Evolutionary conservation across 2,797 vertebrate species (phyloP), one percentile per base, ranked within the genome.

Genomic region (Hemibagrus guttatus): DNA sequence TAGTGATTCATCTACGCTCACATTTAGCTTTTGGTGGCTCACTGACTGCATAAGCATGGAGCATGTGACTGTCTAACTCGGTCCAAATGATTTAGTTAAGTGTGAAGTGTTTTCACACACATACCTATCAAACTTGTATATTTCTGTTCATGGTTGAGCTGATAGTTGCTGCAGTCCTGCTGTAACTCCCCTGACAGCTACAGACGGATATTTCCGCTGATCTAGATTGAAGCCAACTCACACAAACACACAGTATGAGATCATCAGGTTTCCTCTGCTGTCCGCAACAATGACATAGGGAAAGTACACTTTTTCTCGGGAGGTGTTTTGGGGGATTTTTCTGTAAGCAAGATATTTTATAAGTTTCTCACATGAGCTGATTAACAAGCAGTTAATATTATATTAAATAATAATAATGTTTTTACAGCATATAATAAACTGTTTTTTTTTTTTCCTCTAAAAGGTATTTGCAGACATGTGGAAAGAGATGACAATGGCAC

Each of bases 131-230:
- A 21, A 54, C 61, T 39, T 61, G 54, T 75, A 16, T 39, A 23
- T 2, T 64, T 86, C 89, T 85, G 69, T 54, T 66, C 68, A 35
- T 31, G 35, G 54, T 46, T 54, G 52, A 56, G 8, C 19, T 75
- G 46, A 52, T 52, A 4, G 26, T 31, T 56, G 26, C 72, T 75
- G 26, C 26, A 39, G 31, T 81, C 58, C 6, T 21, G 52, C 83
- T 71, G 81, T 54, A 86, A 35, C 76, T 85, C 69, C 82, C 49
- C 61, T 85, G 59, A 84, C 86, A 78, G 81, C 63, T 83, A 88
- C 80, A 87, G 86, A 83, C 61, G 90, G 79, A 92, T 82, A 86
- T 80, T 89, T 90, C 59, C 61, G 63, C 61, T 61, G 76, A 28
- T 84, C 87, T 83, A 87, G 21, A 84, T 46, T 39, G 59, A 56